phyloP scores from a whole-genome alignment of 2,797 vertebrate genomes.

The Lagocephalus sceleratus region DNA sequence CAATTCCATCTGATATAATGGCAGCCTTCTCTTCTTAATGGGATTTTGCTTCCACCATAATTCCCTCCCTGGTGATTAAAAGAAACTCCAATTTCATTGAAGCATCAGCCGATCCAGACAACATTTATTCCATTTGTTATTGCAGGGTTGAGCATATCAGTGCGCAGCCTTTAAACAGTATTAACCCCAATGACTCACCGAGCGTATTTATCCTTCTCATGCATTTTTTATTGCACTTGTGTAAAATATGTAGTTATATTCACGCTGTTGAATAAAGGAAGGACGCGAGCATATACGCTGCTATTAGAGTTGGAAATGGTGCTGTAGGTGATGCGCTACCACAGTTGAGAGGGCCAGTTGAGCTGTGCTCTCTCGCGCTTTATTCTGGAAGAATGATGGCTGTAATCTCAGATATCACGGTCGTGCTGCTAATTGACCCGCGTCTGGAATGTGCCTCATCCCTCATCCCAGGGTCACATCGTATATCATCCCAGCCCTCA shows the following conservation, averaged over 20 bases:
- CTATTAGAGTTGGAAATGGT: not conserved
- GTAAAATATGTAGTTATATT: not conserved
- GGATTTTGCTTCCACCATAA: conserved; percentile 34
- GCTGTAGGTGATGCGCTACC: not conserved
- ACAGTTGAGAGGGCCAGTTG: not conserved
- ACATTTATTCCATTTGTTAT: conserved; percentile 13
- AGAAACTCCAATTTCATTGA: conserved; percentile 23
- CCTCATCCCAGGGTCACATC: conserved; percentile 39
- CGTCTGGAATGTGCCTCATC: conserved; percentile 16
- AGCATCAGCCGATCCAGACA: conserved; percentile 2
- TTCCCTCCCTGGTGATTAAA: conserved; percentile 32
- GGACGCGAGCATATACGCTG: not conserved
- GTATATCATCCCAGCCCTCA: conserved; percentile 36
- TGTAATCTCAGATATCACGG: conserved; percentile 15
- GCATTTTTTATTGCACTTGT: not conserved
- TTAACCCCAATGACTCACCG: conserved; percentile 18
- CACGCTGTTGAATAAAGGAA: not conserved
- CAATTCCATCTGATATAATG: conserved; percentile 28
- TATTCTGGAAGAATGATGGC: not conserved
- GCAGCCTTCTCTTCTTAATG: conserved; percentile 20
- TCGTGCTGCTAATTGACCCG: conserved; percentile 21
- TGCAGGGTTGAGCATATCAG: conserved; percentile 4
- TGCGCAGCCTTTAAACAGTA: conserved; percentile 13
- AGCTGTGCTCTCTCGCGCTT: not conserved
- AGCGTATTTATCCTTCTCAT: not conserved